Conservation (phyloP, 2,797 vertebrate species). For the Austrolebias charrua region DNA sequence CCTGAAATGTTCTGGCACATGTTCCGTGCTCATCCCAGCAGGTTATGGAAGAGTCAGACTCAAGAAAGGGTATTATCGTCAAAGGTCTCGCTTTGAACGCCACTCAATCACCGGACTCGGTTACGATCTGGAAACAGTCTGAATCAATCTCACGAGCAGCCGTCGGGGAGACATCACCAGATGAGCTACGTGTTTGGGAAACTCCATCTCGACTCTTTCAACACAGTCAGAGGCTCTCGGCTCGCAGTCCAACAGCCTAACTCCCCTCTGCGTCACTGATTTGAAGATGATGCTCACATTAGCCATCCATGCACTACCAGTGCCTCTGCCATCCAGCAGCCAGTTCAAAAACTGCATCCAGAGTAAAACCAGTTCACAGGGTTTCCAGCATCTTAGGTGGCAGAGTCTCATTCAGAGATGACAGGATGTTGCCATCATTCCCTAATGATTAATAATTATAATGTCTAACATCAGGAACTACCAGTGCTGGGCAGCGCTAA, state of each 20-base stretch:
- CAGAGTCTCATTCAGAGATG: no score
- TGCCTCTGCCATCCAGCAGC: not conserved
- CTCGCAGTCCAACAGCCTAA: not conserved
- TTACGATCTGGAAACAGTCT: not conserved
- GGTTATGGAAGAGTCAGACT: slow-evolving; percentile 8
- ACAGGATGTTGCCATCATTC: no score
- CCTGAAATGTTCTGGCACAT: slow-evolving; percentile 1
- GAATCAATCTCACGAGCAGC: not conserved
- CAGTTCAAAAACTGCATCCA: slow-evolving; percentile 10
- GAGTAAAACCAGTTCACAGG: not conserved
- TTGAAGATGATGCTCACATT: not conserved
- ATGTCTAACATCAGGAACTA: no score
- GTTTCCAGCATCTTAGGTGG: no score
- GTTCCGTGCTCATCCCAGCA: slow-evolving; percentile 11
- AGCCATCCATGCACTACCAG: not conserved
- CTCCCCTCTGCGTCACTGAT: not conserved
- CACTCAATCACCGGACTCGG: not conserved
- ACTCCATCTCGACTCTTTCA: slow-evolving; percentile 4
- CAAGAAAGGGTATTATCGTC: slow-evolving; percentile 5
- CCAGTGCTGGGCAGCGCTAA: no score
- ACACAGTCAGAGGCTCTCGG: not conserved
- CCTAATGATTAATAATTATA: no score
- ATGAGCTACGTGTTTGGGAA: slow-evolving; percentile 1
- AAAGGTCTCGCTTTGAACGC: not conserved
- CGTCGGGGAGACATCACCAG: not conserved